These are phyloP conservation scores for Pseudois nayaur DNA, from an alignment of 2,113 vertebrate species.

Conservation along the genomic window DNA sequence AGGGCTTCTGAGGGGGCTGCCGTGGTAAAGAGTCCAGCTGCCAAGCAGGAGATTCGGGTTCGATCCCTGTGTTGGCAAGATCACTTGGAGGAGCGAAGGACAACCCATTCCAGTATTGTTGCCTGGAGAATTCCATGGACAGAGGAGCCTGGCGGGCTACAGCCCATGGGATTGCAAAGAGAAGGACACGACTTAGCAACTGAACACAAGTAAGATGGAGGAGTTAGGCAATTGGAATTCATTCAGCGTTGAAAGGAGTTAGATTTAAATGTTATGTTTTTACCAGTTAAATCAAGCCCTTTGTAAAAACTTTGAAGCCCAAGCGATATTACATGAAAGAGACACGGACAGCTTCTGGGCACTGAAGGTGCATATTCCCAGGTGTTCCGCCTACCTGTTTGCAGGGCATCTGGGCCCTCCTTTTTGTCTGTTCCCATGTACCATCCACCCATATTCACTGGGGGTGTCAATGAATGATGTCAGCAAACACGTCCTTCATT, in stretches of 20 bases:
- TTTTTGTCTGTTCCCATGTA: accelerated
- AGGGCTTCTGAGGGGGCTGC: not conserved
- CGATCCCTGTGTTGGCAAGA: not conserved
- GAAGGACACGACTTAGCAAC: not conserved
- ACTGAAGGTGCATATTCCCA: accelerated
- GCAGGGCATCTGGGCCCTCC: not conserved
- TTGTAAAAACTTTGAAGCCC: accelerated
- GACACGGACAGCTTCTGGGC: too few species aligned
- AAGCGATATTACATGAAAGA: too few species aligned
- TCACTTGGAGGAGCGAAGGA: not conserved
- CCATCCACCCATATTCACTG: accelerated
- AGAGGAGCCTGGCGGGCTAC: not conserved
- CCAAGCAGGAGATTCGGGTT: not conserved
- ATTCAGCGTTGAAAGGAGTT: accelerated
- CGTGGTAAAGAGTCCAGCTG: not conserved
- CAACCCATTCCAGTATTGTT: not conserved
- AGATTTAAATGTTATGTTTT: accelerated
- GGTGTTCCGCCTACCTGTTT: accelerated
- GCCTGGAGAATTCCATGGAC: not conserved
- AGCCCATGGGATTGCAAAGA: not conserved
- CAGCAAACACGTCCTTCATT: accelerated
- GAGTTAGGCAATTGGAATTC: accelerated
- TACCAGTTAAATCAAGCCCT: accelerated
- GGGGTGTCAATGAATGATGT: accelerated
- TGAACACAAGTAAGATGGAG: not conserved